Evolutionary conservation across 2,888 invertebrate species (phyloP), one percentile per base, ranked within the genome.

Genomic region (Chymomyza procnemis): DNA sequence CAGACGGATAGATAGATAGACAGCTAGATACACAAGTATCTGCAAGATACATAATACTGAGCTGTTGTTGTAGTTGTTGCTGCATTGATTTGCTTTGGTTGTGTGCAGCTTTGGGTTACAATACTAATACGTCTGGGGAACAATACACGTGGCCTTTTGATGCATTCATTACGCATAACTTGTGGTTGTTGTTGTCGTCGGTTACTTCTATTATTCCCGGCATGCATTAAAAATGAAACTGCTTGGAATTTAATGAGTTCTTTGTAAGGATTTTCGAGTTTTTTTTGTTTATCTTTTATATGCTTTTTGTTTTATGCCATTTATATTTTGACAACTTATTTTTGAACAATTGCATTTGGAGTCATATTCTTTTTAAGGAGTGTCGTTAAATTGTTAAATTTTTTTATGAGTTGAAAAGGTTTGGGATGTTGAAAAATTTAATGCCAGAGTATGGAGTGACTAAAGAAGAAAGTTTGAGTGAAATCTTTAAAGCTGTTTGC

Each of bases 1-100:
- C 16, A 14, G 16, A 48, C 16, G 16, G 8, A 18, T 5, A 50
- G 50, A 50, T 14, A 16, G 22, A 55, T 22, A 9, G 5, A 26
- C n/a, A 30, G 34, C 12, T n/a, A n/a, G n/a, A n/a, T n/a, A n/a
- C n/a, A n/a, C n/a, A n/a, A n/a, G 34, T 41, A 41, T 12, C 34
- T 41, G 12, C 34, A 41, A 41, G 34, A 48, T n/a, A 50, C 6
- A 16, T 6, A 34, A 59, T 63, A 48, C 34, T 19, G 30, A 60
- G 26, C 62, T 18, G 26, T 59, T 52, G 60, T 55, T 62, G 34
- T 34, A 8, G 34, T 34, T 34, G 4, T 34, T 34, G 34, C 2
- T 54, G 64, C 75, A 81, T 81, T 85, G 80, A 87, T 81, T 81
- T 67, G 63, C 69, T 76, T 63, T 46, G 52, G 60, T 69, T 60